These are phyloP conservation scores for Solenodon paradoxus DNA, from an alignment of 2,113 vertebrate genomes.

Conservation along the genomic window DNA sequence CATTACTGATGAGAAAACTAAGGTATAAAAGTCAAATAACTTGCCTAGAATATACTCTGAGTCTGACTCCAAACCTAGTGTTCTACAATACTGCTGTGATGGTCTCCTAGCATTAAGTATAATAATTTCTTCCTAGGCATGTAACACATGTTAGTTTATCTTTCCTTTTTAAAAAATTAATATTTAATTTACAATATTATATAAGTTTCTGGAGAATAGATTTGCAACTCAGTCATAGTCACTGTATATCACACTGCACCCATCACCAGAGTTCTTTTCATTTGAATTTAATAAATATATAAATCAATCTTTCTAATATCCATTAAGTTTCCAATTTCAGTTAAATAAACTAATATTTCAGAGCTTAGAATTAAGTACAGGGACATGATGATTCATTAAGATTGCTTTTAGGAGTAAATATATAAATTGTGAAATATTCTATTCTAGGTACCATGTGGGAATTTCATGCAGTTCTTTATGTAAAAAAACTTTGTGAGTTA, in stretches of 20 bases:
- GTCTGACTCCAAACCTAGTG: not conserved
- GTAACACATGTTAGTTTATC: not conserved
- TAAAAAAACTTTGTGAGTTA: not conserved
- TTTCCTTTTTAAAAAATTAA: not conserved
- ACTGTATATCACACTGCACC: no score
- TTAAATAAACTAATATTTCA: not conserved
- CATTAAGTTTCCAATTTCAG: not conserved
- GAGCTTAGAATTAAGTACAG: not conserved
- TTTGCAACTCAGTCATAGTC: no score
- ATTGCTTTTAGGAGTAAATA: no score
- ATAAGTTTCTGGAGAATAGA: no score
- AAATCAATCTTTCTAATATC: not conserved
- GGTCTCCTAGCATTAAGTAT: not conserved
- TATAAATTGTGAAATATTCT: not conserved
- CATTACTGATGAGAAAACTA: not conserved
- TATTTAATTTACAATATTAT: no score
- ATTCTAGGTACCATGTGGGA: not conserved
- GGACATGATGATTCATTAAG: not conserved
- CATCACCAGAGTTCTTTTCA: no score
- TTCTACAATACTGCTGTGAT: not conserved
- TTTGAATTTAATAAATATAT: not conserved
- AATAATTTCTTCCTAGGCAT: not conserved
- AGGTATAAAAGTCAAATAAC: not conserved
- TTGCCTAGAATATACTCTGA: not conserved
- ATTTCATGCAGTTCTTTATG: not conserved